phyloP scores from a whole-genome alignment of 2,888 invertebrate species.

The Dryobotodes eremita region DNA sequence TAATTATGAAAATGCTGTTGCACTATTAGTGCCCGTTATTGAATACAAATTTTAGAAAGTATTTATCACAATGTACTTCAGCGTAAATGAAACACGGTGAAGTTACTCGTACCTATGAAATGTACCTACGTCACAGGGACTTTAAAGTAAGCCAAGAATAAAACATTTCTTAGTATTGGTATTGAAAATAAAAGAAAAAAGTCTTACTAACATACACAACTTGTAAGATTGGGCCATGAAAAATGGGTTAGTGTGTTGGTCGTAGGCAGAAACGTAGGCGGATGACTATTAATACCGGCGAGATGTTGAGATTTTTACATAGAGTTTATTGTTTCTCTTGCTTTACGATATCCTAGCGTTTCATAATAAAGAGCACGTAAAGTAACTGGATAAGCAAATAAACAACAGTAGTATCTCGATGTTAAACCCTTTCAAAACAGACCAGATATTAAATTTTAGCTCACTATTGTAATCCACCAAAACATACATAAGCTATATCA shows the following conservation, averaged over 20 bases:
- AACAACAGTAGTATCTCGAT: constrained; percentile 6
- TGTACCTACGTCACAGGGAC: constrained; percentile 8
- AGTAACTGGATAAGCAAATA: constrained; percentile 28
- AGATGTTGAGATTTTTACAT: constrained; percentile 40
- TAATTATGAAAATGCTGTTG: neutral
- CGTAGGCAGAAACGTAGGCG: constrained; percentile 59
- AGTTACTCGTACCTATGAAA: constrained; percentile 10
- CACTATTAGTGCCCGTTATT: neutral
- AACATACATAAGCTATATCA: neutral
- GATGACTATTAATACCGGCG: constrained; percentile 47
- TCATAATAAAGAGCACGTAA: constrained; percentile 37
- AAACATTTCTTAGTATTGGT: constrained; percentile 27
- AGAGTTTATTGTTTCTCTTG: constrained; percentile 37
- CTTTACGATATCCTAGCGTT: constrained; percentile 31
- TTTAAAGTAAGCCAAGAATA: constrained; percentile 49
- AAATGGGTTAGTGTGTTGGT: constrained; percentile 62
- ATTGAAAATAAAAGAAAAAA: constrained; percentile 42
- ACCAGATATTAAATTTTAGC: neutral
- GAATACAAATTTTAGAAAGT: neutral
- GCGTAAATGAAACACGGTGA: neutral
- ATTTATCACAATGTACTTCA: neutral
- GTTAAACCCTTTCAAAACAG: constrained; percentile 7
- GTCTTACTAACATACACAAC: constrained; percentile 43
- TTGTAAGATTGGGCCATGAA: constrained; percentile 49
- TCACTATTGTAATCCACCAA: neutral